Evolutionary conservation across 2,797 vertebrate genomes (phyloP).

Genomic region (Rachycentron canadum): DNA sequence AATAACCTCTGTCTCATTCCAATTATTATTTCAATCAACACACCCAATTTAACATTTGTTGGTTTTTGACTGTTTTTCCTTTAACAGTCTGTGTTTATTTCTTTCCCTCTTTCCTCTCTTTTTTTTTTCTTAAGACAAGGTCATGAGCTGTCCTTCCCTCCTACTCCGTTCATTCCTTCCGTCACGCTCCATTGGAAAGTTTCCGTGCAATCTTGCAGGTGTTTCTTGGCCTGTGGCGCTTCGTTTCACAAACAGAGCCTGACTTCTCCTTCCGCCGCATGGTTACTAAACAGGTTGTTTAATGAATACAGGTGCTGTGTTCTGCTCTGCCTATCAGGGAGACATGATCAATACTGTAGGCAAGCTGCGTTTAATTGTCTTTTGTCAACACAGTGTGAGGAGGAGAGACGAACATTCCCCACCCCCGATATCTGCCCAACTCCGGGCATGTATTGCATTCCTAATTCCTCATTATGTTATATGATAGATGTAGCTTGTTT

Average conservation of each 20-base stretch:
- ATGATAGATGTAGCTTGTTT: background rate
- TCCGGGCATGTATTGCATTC: slow-evolving; percentile 14
- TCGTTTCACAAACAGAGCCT: slow-evolving; percentile 65
- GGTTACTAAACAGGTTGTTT: slow-evolving; percentile 77
- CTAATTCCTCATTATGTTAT: slow-evolving; percentile 26
- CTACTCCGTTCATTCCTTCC: slow-evolving; percentile 22
- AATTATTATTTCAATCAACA: slow-evolving; percentile 47
- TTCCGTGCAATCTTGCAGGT: slow-evolving; percentile 63
- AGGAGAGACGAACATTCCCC: slow-evolving; percentile 24
- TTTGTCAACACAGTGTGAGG: slow-evolving; percentile 71
- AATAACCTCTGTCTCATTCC: slow-evolving; percentile 61
- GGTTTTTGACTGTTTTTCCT: slow-evolving; percentile 26
- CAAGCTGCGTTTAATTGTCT: slow-evolving; percentile 81
- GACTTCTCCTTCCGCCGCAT: slow-evolving; percentile 56
- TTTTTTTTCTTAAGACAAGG: slow-evolving; percentile 54
- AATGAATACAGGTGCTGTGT: slow-evolving; percentile 82
- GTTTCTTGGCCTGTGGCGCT: slow-evolving; percentile 59
- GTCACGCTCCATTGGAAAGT: slow-evolving; percentile 64
- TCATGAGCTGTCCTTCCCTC: slow-evolving; percentile 45
- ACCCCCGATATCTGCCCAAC: slow-evolving; percentile 13
- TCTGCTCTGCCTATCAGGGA: slow-evolving; percentile 79
- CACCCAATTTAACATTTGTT: slow-evolving; percentile 35
- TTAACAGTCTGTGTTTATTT: background rate
- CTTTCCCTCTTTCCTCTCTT: background rate
- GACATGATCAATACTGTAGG: slow-evolving; percentile 81